Conservation (phyloP, 2,888 invertebrate genomes). For the Gnatocerus cornutus region DNA sequence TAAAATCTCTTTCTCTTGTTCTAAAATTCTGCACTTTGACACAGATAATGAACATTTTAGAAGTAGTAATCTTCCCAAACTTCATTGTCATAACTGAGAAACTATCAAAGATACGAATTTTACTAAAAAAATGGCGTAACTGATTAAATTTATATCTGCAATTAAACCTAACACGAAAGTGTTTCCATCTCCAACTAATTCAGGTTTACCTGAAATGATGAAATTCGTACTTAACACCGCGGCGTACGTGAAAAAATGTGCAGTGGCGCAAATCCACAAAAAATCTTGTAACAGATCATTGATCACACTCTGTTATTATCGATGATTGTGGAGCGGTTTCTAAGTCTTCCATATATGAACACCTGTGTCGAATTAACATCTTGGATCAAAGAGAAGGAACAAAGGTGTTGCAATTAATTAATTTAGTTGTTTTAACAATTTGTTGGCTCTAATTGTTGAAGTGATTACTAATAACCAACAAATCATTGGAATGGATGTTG, state of each 20-base stretch:
- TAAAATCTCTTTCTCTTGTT: too few relatives aligned
- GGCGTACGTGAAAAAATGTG: constrained; percentile 50
- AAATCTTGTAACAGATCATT: constrained; percentile 2
- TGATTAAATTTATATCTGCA: constrained; percentile 36
- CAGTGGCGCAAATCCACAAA: constrained; percentile 3
- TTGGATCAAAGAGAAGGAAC: constrained; percentile 7
- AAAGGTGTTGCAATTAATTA: constrained; percentile 17
- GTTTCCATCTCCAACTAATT: constrained; percentile 33
- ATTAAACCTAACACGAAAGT: constrained; percentile 34
- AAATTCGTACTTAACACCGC: constrained; percentile 25
- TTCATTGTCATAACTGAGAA: too few relatives aligned
- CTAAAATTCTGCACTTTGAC: too few relatives aligned
- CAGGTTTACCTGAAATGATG: constrained; percentile 31
- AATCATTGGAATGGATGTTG: constrained; percentile 10
- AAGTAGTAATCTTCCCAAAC: too few relatives aligned
- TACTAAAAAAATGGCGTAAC: too few relatives aligned
- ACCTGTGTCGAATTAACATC: constrained; percentile 21
- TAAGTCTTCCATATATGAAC: constrained; percentile 32
- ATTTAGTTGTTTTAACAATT: neutral
- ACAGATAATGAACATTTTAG: too few relatives aligned
- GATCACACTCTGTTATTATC: constrained; percentile 14
- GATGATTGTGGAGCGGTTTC: constrained; percentile 27
- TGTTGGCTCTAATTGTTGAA: constrained; percentile 4
- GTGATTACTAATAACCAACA: neutral
- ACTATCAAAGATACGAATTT: too few relatives aligned